Conservation (phyloP, 2,888 invertebrate genomes). For the Congeria kusceri region DNA sequence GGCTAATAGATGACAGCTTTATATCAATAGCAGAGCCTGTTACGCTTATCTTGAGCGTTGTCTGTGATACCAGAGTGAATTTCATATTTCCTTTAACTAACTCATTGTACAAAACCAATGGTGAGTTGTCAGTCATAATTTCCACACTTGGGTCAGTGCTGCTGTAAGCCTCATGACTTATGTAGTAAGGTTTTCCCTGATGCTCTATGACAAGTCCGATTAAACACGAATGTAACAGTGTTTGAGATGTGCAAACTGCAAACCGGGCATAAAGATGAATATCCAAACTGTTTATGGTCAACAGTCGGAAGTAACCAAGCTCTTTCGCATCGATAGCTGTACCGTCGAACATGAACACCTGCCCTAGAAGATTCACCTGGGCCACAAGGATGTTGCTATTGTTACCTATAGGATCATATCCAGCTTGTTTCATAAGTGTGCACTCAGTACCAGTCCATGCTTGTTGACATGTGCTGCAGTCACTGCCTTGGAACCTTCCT, state of each 20-base stretch:
- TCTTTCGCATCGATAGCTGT: slow-evolving; percentile 60
- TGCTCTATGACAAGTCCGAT: slow-evolving; percentile 50
- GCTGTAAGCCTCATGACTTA: slow-evolving; percentile 44
- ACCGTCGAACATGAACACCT: slow-evolving; percentile 71
- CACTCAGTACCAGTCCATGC: slow-evolving; percentile 74
- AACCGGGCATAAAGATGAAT: slow-evolving; percentile 46
- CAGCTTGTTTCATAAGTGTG: slow-evolving; percentile 46
- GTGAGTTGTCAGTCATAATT: slow-evolving; percentile 22
- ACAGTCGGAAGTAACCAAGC: slow-evolving; percentile 54
- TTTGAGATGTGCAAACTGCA: slow-evolving; percentile 35
- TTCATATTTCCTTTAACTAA: slow-evolving; percentile 41
- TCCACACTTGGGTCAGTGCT: slow-evolving; percentile 27
- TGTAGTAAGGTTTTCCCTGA: slow-evolving; percentile 44
- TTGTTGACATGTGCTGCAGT: slow-evolving; percentile 64
- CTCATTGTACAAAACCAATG: slow-evolving; percentile 41
- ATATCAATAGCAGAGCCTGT: slow-evolving; percentile 41
- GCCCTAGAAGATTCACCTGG: slow-evolving; percentile 68
- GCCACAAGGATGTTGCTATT: slow-evolving; percentile 53
- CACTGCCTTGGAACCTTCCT: slow-evolving; percentile 66
- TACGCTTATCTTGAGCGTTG: slow-evolving; percentile 40
- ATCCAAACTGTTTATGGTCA: slow-evolving; percentile 36
- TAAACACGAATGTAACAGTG: slow-evolving; percentile 44
- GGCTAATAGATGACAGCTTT: slow-evolving; percentile 54
- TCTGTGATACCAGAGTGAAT: slow-evolving; percentile 47
- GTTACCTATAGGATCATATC: slow-evolving; percentile 38